These are phyloP conservation scores for Tangara arthus DNA, from an alignment of 2,797 vertebrate genomes.

Conservation along the genomic window DNA sequence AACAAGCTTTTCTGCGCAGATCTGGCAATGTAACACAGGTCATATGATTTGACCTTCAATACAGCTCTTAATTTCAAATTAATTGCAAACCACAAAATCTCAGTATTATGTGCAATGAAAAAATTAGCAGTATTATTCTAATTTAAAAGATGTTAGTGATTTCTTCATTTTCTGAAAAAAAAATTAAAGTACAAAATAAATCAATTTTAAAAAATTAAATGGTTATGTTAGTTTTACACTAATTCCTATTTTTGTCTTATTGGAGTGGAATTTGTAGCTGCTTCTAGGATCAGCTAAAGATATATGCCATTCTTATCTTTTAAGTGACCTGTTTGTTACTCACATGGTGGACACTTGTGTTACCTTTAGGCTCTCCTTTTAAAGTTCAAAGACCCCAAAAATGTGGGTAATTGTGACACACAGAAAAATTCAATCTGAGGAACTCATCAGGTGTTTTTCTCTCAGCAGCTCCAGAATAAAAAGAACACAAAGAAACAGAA, in stretches of 20 bases:
- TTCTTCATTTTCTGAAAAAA: not conserved
- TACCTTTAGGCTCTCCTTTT: not conserved
- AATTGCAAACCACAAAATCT: not conserved
- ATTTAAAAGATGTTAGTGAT: not conserved
- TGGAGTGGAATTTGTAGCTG: not conserved
- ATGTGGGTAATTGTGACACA: accelerated
- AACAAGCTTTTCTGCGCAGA: not conserved
- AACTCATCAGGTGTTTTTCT: not conserved
- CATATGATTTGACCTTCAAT: not conserved
- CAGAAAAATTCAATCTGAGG: not conserved
- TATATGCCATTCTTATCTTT: not conserved
- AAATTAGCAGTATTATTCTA: not conserved
- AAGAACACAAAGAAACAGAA: not conserved
- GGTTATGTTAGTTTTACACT: accelerated
- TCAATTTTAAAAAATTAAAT: not conserved
- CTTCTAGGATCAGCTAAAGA: not conserved
- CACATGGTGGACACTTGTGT: not conserved
- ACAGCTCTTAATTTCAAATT: not conserved
- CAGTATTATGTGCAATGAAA: not conserved
- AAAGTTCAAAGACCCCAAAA: not conserved
- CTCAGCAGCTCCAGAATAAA: not conserved
- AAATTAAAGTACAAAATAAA: not conserved
- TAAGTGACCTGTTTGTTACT: not conserved
- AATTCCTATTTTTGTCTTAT: not conserved
- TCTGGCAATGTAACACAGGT: not conserved